A percentile compares a stretch with the other conserved stretches of the same genome.
Evolutionary conservation across 35 echinoderm and acorn worm genomes (phyloP).

Genomic region (Eucidaris tribuloides): DNA sequence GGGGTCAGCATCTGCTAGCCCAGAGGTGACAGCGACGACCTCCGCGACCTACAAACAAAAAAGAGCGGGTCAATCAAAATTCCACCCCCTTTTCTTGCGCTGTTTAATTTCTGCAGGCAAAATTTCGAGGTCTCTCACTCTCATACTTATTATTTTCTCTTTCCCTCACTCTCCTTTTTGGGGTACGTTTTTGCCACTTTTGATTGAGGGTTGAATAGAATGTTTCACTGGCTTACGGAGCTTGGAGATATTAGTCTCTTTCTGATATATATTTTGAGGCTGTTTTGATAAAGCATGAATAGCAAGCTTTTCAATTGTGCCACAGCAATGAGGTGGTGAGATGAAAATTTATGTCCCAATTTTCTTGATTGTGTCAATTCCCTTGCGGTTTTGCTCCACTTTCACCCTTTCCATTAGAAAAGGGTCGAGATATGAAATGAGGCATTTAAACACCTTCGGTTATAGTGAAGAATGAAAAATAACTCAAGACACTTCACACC

Average conservation of each 20-base stretch:
- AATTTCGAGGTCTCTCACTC: not conserved
- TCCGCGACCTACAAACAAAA: conserved; percentile 23
- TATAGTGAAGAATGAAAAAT: too few relatives aligned
- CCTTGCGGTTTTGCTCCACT: not conserved
- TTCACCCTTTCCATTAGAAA: too few relatives aligned
- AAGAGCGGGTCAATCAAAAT: conserved; percentile 3
- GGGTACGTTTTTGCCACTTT: not conserved
- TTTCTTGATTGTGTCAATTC: conserved; percentile 20
- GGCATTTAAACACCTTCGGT: too few relatives aligned
- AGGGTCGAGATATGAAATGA: too few relatives aligned
- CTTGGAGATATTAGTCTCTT: conserved; percentile 14
- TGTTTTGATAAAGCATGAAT: conserved; percentile 13
- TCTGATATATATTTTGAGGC: not conserved
- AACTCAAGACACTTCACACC: too few relatives aligned
- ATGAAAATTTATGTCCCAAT: conserved; percentile 31
- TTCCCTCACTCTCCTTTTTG: not conserved
- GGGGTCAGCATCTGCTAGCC: conserved; percentile 28
- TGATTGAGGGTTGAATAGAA: conserved; percentile 14
- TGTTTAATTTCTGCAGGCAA: conserved; percentile 16
- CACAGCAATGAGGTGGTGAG: not conserved
- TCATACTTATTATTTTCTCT: not conserved
- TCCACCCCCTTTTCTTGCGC: conserved; percentile 1
- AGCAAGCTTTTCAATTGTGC: conserved; percentile 4
- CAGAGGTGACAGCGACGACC: conserved; percentile 14
- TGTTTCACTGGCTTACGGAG: not conserved